Conservation (phyloP, 2,797 vertebrate genomes). For the Taenioides sp. region DNA sequence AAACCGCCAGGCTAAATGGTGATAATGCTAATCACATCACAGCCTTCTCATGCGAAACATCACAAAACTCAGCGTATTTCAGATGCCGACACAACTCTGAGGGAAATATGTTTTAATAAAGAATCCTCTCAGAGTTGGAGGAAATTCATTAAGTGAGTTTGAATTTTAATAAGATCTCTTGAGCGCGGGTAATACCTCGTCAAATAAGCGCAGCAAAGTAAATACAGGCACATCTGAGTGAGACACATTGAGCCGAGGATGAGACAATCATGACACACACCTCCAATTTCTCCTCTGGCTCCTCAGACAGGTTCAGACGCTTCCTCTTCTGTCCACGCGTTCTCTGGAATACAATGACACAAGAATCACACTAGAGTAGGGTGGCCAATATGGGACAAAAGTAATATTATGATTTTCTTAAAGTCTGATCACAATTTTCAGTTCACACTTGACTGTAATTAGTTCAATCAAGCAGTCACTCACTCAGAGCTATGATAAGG, state of each 20-base stretch:
- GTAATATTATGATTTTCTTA: too few relatives aligned
- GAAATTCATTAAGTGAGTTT: constrained; percentile 7
- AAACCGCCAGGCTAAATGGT: constrained; percentile 1
- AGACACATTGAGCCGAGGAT: neutral
- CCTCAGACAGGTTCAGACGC: constrained; percentile 86
- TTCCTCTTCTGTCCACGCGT: constrained; percentile 95
- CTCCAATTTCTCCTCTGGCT: constrained; percentile 88
- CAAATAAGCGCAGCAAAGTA: constrained; percentile 4
- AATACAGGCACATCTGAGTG: neutral
- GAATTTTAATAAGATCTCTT: constrained; percentile 4
- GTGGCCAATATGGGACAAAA: too few relatives aligned
- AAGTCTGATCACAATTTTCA: too few relatives aligned
- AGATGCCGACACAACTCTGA: neutral
- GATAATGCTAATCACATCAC: constrained; percentile 8
- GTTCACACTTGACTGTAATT: too few relatives aligned
- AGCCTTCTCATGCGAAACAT: constrained; percentile 6
- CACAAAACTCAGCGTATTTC: constrained; percentile 3
- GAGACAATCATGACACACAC: constrained; percentile 76
- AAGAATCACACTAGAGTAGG: neutral
- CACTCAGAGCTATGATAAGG: too few relatives aligned
- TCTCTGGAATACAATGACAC: constrained; percentile 80
- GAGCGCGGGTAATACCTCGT: neutral
- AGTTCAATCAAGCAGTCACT: too few relatives aligned
- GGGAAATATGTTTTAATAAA: constrained; percentile 2
- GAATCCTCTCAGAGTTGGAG: neutral